Percentiles rank a stretch among this genome's conserved stretches.
These are phyloP conservation scores for Drosophila ustulata DNA, from an alignment of 2,888 invertebrate species.

Conservation along the genomic window DNA sequence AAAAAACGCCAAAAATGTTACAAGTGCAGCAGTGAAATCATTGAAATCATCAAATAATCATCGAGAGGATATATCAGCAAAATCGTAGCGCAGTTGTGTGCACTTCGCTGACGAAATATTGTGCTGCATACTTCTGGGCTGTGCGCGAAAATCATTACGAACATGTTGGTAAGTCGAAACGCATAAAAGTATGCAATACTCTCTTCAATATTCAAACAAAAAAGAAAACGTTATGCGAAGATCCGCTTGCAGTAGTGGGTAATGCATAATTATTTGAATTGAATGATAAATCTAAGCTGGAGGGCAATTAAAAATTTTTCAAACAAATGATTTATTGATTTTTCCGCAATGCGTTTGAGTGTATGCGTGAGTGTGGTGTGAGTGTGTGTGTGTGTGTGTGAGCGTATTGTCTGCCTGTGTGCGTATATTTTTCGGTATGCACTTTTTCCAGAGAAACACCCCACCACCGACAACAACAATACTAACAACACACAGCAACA, in stretches of 20 bases:
- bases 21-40: constrained; percentile 47
- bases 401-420: constrained; percentile 54
- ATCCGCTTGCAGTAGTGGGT: neutral
- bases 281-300: neutral
- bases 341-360: constrained; percentile 69
- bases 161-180: constrained; percentile 74
- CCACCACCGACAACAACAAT: constrained; percentile 42
- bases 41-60: too few relatives aligned
- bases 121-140: constrained; percentile 67
- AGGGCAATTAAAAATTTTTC: constrained; percentile 63
- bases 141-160: constrained; percentile 55
- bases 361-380: constrained; percentile 18
- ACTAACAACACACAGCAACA: constrained; percentile 34
- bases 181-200: constrained; percentile 36
- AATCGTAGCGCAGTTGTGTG: constrained; percentile 27
- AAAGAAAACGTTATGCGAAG: constrained; percentile 4
- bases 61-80: neutral
- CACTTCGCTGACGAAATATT: constrained; percentile 19
- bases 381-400: constrained; percentile 33
- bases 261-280: neutral
- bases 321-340: constrained; percentile 78
- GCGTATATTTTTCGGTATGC: constrained; percentile 77
- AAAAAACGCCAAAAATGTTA: constrained; percentile 24
- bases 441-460: constrained; percentile 78
- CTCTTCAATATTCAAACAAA: neutral